phyloP scores from a whole-genome alignment of 2,888 invertebrate genomes.

The Thereva nobilitata region DNA sequence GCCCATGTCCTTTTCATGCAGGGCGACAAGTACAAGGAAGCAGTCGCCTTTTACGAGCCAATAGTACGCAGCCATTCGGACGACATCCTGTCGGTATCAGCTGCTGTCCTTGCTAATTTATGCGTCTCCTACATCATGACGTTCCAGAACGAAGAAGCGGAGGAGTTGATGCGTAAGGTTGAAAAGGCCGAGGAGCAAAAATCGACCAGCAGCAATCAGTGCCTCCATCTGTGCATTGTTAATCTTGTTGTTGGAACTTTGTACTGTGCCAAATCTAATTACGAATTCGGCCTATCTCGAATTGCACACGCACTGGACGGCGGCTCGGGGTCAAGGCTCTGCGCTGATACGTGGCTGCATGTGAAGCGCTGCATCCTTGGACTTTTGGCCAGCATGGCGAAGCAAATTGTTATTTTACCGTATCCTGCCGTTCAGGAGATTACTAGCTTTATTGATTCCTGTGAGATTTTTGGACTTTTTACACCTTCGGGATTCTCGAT shows the following conservation, averaged over 20 bases:
- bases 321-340: conserved; percentile 69
- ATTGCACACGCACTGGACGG: conserved; percentile 87
- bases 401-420: conserved; percentile 80
- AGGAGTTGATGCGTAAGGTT: conserved; percentile 97
- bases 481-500: conserved; percentile 53
- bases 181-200: conserved; percentile 96
- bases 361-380: conserved; percentile 94
- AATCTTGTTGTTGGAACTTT: conserved; percentile 98
- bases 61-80: conserved; percentile 94
- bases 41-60: conserved; percentile 96
- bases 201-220: conserved; percentile 83
- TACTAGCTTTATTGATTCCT: conserved; percentile 81
- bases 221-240: conserved; percentile 97
- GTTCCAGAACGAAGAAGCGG: conserved; percentile 97
- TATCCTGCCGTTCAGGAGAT: conserved; percentile 83
- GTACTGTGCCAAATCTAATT: conserved; percentile 98
- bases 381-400: conserved; percentile 80
- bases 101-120: conserved; percentile 96
- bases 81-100: conserved; percentile 90
- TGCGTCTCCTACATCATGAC: conserved; percentile 99
- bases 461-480: conserved; percentile 64
- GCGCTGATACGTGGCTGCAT: conserved; percentile 98
- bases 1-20: conserved; percentile 99
- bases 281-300: conserved; percentile 96
- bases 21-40: conserved; percentile 97